phyloP scores from a whole-genome alignment of 2,888 invertebrate species.

The Lasioglossum morio region DNA sequence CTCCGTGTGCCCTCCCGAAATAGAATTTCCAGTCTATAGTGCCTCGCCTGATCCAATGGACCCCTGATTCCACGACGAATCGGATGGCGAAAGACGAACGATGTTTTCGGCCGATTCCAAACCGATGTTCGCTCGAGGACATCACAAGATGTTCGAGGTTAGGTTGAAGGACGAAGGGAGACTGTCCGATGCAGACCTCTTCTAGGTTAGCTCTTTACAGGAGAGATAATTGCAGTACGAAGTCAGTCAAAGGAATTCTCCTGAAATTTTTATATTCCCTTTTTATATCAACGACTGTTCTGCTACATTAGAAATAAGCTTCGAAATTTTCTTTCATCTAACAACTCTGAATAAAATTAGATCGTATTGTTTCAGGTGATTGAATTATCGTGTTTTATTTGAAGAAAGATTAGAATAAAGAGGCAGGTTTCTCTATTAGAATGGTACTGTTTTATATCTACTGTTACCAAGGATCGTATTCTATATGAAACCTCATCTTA shows the following conservation, averaged over 20 bases:
- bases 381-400: no score
- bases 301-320: neutral
- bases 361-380: no score
- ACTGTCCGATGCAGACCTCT: no score
- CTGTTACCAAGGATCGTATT: no score
- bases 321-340: neutral
- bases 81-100: neutral
- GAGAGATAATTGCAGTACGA: neutral
- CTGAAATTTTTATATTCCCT: neutral
- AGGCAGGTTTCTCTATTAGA: no score
- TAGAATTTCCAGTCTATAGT: conserved; percentile 16
- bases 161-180: neutral
- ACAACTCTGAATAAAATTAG: neutral
- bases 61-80: neutral
- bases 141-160: neutral
- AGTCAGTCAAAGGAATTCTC: neutral
- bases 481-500: no score
- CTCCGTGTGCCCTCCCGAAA: conserved; percentile 35
- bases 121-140: neutral
- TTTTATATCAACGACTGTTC: neutral
- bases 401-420: no score
- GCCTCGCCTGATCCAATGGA: neutral
- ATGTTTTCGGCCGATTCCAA: neutral
- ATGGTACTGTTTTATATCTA: no score
- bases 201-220: neutral